A percentile compares a stretch with the other conserved stretches of the same genome.
These are phyloP conservation scores for Artemisiospiza belli DNA, from an alignment of 2,113 vertebrate genomes.

Conservation along the genomic window DNA sequence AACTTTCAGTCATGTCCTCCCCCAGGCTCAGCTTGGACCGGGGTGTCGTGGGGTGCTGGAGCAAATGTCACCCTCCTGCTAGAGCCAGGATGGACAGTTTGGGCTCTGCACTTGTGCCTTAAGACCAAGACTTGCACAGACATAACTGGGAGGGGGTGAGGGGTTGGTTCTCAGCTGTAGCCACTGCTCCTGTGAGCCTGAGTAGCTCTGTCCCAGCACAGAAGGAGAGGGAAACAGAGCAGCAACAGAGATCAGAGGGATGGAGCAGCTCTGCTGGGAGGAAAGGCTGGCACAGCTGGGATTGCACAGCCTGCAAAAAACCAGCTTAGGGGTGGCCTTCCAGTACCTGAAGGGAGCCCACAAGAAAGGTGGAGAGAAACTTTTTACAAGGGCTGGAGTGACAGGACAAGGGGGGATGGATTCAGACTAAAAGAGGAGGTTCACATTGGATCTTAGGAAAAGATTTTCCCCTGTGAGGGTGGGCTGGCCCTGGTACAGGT, in stretches of 20 bases:
- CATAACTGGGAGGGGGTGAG: not conserved
- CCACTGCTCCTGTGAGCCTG: not conserved
- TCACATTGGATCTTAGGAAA: not conserved
- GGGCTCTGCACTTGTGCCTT: not conserved
- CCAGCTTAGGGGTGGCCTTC: not conserved
- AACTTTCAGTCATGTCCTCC: not conserved
- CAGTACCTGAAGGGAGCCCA: not conserved
- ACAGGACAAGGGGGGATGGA: not conserved
- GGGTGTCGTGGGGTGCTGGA: not conserved
- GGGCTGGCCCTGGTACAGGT: accelerated
- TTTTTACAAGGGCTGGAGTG: not conserved
- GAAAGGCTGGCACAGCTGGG: not conserved
- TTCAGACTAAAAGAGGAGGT: not conserved
- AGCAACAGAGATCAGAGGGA: not conserved
- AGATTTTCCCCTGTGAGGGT: not conserved
- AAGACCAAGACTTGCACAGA: not conserved
- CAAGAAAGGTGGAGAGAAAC: not conserved
- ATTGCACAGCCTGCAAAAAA: not conserved
- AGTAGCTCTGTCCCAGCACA: not conserved
- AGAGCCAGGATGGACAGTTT: not conserved
- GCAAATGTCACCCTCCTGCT: not conserved
- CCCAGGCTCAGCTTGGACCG: not conserved
- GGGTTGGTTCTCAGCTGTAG: not conserved
- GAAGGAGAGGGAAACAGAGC: not conserved
- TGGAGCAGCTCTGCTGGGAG: not conserved